These are phyloP conservation scores for Asteroscopus sphinx DNA, from an alignment of 2,888 invertebrate genomes.

Conservation along the genomic window DNA sequence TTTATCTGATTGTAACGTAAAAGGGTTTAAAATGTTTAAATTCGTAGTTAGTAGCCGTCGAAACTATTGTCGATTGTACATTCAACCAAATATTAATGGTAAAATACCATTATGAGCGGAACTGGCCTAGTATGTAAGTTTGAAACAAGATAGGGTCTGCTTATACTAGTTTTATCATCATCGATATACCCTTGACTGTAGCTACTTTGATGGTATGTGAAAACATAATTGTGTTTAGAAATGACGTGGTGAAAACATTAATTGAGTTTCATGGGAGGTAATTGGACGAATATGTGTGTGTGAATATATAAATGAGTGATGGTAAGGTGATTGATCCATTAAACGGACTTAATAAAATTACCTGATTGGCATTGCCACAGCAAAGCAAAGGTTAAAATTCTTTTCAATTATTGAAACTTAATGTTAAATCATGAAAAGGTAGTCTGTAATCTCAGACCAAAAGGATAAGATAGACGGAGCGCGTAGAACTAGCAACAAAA, in stretches of 20 bases:
- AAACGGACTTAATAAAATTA: slow-evolving; percentile 10
- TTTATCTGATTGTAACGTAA: slow-evolving; percentile 85
- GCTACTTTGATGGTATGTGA: slow-evolving; percentile 46
- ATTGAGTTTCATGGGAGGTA: slow-evolving; percentile 34
- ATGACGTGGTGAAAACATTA: slow-evolving; percentile 46
- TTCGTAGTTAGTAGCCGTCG: slow-evolving; percentile 63
- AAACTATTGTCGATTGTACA: slow-evolving; percentile 39
- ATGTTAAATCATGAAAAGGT: neutral
- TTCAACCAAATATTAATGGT: too few relatives aligned
- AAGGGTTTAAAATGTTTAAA: slow-evolving; percentile 84
- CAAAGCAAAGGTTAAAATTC: neutral
- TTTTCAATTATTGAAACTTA: neutral
- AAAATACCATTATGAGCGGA: too few relatives aligned
- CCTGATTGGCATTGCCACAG: slow-evolving; percentile 6
- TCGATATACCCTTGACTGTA: too few relatives aligned
- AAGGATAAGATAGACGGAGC: too few relatives aligned
- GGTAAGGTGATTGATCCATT: slow-evolving; percentile 10
- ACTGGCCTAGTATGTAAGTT: too few relatives aligned
- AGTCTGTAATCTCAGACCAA: too few relatives aligned
- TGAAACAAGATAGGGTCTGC: too few relatives aligned
- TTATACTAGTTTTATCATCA: too few relatives aligned
- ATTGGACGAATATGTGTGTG: slow-evolving; percentile 25
- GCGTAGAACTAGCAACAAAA: too few relatives aligned
- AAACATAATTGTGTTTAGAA: slow-evolving; percentile 52
- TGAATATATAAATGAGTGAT: too few relatives aligned